These are phyloP conservation scores for Empis stercorea DNA, from an alignment of 2,888 invertebrate species.

Conservation along the genomic window DNA sequence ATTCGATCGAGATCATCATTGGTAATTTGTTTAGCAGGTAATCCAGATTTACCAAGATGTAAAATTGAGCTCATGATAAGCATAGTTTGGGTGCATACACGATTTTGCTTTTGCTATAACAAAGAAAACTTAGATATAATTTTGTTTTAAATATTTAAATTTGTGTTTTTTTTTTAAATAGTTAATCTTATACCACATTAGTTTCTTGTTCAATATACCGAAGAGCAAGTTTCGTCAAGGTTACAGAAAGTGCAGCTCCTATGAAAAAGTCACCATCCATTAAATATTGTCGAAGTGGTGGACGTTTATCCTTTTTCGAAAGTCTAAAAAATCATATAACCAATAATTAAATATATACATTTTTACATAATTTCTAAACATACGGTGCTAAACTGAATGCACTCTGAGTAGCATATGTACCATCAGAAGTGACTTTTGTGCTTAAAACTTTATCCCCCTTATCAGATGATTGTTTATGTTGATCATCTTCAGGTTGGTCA, in stretches of 20 bases:
- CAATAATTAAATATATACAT: conserved; percentile 1
- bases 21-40: conserved; percentile 69
- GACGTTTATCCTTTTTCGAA: conserved; percentile 55
- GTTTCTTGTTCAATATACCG: conserved; percentile 43
- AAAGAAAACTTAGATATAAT: not conserved
- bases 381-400: conserved; percentile 77
- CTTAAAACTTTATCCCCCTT: conserved; percentile 25
- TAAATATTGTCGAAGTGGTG: conserved; percentile 74
- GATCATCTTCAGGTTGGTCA: conserved; percentile 44
- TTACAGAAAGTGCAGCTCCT: conserved; percentile 81
- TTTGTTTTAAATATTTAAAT: not conserved
- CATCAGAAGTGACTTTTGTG: conserved; percentile 83
- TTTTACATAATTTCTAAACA: conserved; percentile 27
- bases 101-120: conserved; percentile 37
- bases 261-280: conserved; percentile 94
- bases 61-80: conserved; percentile 76
- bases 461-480: conserved; percentile 22
- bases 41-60: conserved; percentile 67
- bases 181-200: conserved; percentile 20
- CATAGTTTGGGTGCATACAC: conserved; percentile 69
- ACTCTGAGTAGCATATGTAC: conserved; percentile 97
- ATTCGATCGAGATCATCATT: conserved; percentile 90
- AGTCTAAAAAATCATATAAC: conserved; percentile 27
- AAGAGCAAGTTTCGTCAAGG: conserved; percentile 80
- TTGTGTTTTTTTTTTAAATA: not conserved